phyloP scores from a whole-genome alignment of 1,140 invertebrate genomes.

The Pteromalus puparum region DNA sequence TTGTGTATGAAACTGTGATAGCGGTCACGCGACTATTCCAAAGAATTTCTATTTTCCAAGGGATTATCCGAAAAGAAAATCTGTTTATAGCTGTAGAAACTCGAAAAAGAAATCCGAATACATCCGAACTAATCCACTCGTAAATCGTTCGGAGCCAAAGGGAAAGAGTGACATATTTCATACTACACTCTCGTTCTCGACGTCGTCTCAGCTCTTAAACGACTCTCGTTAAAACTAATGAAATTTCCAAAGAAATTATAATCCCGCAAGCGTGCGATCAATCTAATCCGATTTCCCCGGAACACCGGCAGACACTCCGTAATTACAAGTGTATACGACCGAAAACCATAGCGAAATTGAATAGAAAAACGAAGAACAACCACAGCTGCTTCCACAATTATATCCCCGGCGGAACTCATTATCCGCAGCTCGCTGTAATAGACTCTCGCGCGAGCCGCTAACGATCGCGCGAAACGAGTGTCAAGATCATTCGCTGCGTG shows the following conservation, averaged over 20 bases:
- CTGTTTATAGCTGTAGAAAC: too few relatives aligned
- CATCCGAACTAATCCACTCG: neutral
- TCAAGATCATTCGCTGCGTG: slow-evolving; percentile 29
- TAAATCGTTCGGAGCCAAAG: neutral
- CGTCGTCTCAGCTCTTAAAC: neutral
- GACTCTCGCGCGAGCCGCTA: neutral
- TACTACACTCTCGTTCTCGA: neutral
- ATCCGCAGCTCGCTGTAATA: neutral
- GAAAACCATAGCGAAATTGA: too few relatives aligned
- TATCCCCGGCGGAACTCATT: slow-evolving; percentile 3
- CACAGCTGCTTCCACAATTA: neutral
- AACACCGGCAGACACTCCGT: neutral
- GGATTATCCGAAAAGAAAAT: too few relatives aligned
- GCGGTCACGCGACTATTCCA: neutral
- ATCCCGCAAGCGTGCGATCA: neutral
- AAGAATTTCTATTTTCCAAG: neutral
- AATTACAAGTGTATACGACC: too few relatives aligned
- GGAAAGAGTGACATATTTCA: neutral
- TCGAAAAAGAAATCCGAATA: too few relatives aligned
- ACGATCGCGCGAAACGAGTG: slow-evolving; percentile 7
- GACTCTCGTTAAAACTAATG: neutral
- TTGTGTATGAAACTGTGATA: neutral
- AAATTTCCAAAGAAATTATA: slow-evolving; percentile 9
- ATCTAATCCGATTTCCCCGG: neutral
- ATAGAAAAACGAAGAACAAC: neutral